Conservation (phyloP, 2,888 invertebrate species). For the Philaethria dido region DNA sequence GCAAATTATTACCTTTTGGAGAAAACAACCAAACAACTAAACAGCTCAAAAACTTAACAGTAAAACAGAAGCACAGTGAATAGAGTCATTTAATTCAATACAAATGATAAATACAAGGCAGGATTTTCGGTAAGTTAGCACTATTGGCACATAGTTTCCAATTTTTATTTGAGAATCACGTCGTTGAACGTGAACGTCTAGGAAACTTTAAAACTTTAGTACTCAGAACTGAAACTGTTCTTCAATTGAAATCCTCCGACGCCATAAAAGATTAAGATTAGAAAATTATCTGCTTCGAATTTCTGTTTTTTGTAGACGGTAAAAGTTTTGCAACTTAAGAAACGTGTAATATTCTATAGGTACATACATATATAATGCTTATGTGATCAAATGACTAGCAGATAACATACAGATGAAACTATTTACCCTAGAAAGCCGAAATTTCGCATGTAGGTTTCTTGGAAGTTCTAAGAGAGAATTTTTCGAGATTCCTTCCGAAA, state of each 20-base stretch:
- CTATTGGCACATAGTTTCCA: slow-evolving; percentile 43
- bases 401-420: no score
- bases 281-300: slow-evolving; percentile 7
- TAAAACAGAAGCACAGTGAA: neutral
- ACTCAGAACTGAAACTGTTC: slow-evolving; percentile 47
- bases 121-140: slow-evolving; percentile 20
- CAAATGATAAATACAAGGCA: slow-evolving; percentile 6
- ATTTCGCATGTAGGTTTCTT: no score
- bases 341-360: neutral
- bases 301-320: neutral
- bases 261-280: slow-evolving; percentile 7
- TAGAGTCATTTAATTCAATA: slow-evolving; percentile 18
- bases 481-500: no score
- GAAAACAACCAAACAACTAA: no score
- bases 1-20: no score
- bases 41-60: neutral
- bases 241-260: slow-evolving; percentile 14
- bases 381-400: no score
- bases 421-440: no score
- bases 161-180: slow-evolving; percentile 54
- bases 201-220: slow-evolving; percentile 48
- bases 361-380: no score
- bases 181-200: slow-evolving; percentile 56
- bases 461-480: no score
- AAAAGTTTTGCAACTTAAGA: neutral